Evolutionary conservation across 2,888 invertebrate genomes (phyloP).

Genomic region (Pristionchus arcanus): DNA sequence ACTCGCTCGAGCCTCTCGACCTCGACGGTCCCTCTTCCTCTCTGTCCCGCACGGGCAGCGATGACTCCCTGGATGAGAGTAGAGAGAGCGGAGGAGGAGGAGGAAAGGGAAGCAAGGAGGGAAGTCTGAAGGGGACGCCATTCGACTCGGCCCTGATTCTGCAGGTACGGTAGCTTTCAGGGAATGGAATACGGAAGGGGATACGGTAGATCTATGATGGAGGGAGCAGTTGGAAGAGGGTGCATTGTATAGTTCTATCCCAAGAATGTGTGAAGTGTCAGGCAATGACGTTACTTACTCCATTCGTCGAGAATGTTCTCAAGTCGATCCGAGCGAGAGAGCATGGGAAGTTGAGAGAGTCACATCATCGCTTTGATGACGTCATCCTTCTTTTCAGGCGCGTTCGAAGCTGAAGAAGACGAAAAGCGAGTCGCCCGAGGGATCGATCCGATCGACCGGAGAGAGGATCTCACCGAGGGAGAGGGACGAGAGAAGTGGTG

Average conservation of each 20-base stretch:
- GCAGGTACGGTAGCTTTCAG: background rate
- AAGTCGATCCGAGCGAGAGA: too few relatives aligned
- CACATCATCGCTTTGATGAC: too few relatives aligned
- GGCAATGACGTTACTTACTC: too few relatives aligned
- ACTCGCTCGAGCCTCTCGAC: slow-evolving; percentile 60
- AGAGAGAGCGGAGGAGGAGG: slow-evolving; percentile 55
- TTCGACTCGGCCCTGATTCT: slow-evolving; percentile 53
- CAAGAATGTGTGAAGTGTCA: too few relatives aligned
- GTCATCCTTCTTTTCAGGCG: slow-evolving; percentile 5
- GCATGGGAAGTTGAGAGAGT: too few relatives aligned
- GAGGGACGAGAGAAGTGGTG: background rate
- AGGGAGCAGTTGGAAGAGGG: too few relatives aligned
- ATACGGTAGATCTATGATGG: background rate
- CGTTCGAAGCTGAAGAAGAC: slow-evolving; percentile 75
- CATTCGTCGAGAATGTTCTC: too few relatives aligned
- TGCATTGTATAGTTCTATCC: too few relatives aligned
- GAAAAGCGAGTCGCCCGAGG: slow-evolving; percentile 64
- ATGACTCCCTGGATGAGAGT: slow-evolving; percentile 72
- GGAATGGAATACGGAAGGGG: background rate
- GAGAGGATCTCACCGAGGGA: slow-evolving; percentile 1
- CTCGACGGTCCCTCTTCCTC: slow-evolving; percentile 64
- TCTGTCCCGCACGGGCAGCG: slow-evolving; percentile 66
- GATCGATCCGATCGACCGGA: background rate
- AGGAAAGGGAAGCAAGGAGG: slow-evolving; percentile 31
- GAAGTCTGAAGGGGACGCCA: slow-evolving; percentile 41